A percentile compares a stretch with the other conserved stretches of the same genome.
phyloP scores from a whole-genome alignment of 1,140 invertebrate species.

The Adoxophyes honmai region DNA sequence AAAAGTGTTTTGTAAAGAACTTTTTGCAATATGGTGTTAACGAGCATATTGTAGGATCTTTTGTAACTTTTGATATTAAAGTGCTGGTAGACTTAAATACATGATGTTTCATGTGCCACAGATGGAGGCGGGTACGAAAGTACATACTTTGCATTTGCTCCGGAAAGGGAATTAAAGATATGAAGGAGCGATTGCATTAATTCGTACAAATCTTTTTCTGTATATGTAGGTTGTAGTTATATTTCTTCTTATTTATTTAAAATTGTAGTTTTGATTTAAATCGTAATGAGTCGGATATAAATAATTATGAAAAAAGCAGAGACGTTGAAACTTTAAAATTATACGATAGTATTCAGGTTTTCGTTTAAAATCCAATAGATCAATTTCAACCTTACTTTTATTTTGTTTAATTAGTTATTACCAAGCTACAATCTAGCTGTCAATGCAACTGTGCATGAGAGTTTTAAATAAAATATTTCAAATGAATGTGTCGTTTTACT shows the following conservation, averaged over 20 bases:
- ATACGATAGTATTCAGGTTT: constrained; percentile 5
- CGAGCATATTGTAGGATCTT: constrained; percentile 66
- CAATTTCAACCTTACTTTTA: constrained; percentile 46
- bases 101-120: constrained; percentile 36
- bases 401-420: constrained; percentile 57
- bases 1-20: constrained; percentile 61
- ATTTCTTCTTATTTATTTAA: constrained; percentile 72
- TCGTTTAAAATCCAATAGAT: constrained; percentile 34
- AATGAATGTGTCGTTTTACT: constrained; percentile 35
- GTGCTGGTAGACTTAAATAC: constrained; percentile 64
- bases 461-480: constrained; percentile 71
- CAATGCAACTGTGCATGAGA: constrained; percentile 64
- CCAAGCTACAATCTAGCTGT: constrained; percentile 56
- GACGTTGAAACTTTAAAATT: background rate
- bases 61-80: constrained; percentile 75
- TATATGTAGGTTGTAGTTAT: constrained; percentile 67
- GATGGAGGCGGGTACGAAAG: constrained; percentile 69
- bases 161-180: constrained; percentile 9
- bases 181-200: constrained; percentile 52
- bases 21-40: constrained; percentile 56
- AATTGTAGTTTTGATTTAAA: constrained; percentile 65
- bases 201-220: constrained; percentile 69
- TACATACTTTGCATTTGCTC: constrained; percentile 51
- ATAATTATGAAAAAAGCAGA: background rate
- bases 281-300: constrained; percentile 30